Base-by-base conservation (phyloP, 2,797 vertebrate species). In the Dicrostonyx torquatus region DNA sequence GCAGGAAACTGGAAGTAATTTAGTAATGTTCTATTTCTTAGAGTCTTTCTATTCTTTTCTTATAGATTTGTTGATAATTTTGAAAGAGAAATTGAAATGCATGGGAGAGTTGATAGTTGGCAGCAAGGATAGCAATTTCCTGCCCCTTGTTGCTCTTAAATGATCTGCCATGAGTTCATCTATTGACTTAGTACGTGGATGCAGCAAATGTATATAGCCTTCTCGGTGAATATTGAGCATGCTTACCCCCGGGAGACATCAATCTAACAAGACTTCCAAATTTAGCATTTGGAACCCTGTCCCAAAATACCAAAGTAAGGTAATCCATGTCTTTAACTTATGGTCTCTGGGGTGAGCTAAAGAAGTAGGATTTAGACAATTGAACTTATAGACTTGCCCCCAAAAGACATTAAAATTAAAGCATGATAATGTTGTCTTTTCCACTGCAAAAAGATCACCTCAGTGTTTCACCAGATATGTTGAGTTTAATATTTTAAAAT, bases 21-120 rank as follows among this genome's bases (percentile, higher is more conserved):
- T 58, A 68, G 17, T 20, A 34, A 50, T 83, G 48, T 22, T 55
- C 18, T 79, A 11, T 37, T 91, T 75, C 72, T 90, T 80, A 18
- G 50, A n/a, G 40, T 94, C 78, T 75, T 94, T 77, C 82, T 50
- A 78, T 94, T 76, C 87, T 72, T 88, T 95, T 24, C 53, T 90
- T 79, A 18, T 68, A 89, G 6, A 55, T 48, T 26, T 87, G n/a
- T 76, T 62, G 72, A 53, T 77, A 26, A 48, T 79, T 76, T 77
- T 79, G 83, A 83, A 53, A 83, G 87, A 62, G 40, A 87, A 93
- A 85, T 72, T 78, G 26, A 43, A 26, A 50, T 77, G 48, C 50
- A 86, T 62, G 90, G 72, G 18, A 89, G 6, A 1, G 7, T 77
- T 83, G 62, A 24, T 66, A 40, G 31, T 48, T 76, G 60, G 84